Evolutionary conservation across 1,140 invertebrate species (phyloP).

Genomic region (Cyrtorhinus lividipennis): DNA sequence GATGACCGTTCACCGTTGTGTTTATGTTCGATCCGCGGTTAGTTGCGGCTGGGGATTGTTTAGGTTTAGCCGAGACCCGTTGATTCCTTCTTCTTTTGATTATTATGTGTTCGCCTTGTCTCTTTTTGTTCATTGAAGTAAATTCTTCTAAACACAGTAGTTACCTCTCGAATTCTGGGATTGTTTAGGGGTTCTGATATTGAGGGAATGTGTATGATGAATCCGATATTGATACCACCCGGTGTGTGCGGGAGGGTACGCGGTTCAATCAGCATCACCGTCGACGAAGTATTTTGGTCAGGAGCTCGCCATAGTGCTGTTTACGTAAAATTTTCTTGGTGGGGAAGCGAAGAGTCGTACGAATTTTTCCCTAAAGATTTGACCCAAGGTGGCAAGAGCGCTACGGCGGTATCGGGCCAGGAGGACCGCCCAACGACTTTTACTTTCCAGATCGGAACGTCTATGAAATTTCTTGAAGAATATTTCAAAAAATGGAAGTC

Average conservation of each 20-base stretch:
- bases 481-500: not conserved
- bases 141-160: no score
- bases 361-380: conserved; percentile 3
- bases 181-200: no score
- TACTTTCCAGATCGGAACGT: not conserved
- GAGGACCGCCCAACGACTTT: not conserved
- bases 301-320: not conserved
- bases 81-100: no score
- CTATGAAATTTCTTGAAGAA: not conserved
- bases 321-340: conserved; percentile 3
- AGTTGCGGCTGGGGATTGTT: no score
- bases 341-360: not conserved
- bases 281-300: not conserved
- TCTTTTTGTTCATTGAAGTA: no score
- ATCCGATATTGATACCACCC: not conserved
- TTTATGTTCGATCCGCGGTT: no score
- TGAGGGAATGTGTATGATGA: no score
- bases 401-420: not conserved
- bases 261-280: not conserved
- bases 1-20: no score
- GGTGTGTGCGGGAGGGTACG: not conserved
- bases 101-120: no score
- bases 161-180: no score
- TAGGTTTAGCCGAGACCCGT: no score
- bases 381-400: not conserved